These are phyloP conservation scores for Brotula barbata DNA, from an alignment of 2,797 vertebrate species.

Conservation along the genomic window DNA sequence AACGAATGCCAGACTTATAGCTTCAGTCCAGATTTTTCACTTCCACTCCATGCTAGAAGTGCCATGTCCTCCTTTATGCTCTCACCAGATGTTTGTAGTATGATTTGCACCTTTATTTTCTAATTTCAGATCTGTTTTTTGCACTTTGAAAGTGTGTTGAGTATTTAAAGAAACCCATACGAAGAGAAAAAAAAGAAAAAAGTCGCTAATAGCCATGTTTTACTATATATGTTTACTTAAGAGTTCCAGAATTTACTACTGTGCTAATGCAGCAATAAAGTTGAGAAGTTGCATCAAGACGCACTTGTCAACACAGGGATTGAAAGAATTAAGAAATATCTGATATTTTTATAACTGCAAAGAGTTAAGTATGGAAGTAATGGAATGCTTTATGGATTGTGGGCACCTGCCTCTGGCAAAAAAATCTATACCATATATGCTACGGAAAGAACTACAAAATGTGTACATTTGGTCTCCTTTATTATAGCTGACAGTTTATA, in stretches of 20 bases:
- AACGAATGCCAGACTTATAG: slow-evolving; percentile 36
- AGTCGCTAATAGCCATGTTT: slow-evolving; percentile 80
- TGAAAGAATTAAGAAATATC: slow-evolving; percentile 72
- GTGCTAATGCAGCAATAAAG: slow-evolving; percentile 76
- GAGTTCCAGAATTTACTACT: slow-evolving; percentile 77
- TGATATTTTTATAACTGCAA: slow-evolving; percentile 74
- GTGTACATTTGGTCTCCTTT: slow-evolving; percentile 80
- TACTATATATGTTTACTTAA: slow-evolving; percentile 78
- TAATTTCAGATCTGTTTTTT: slow-evolving; percentile 67
- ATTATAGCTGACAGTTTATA: slow-evolving; percentile 82
- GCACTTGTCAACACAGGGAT: slow-evolving; percentile 70
- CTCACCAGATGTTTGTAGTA: slow-evolving; percentile 64
- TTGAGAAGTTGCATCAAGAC: slow-evolving; percentile 60
- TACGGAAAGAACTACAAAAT: slow-evolving; percentile 74
- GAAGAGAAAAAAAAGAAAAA: slow-evolving; percentile 48
- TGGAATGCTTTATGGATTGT: slow-evolving; percentile 76
- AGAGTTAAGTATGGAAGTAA: slow-evolving; percentile 76
- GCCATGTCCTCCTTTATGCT: slow-evolving; percentile 71
- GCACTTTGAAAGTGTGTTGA: slow-evolving; percentile 79
- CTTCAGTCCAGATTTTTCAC: slow-evolving; percentile 42
- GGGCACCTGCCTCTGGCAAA: slow-evolving; percentile 72
- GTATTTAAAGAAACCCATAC: slow-evolving; percentile 73
- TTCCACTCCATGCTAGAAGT: slow-evolving; percentile 68
- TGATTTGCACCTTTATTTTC: slow-evolving; percentile 74
- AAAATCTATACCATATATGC: slow-evolving; percentile 74